Percentiles rank a stretch among this genome's conserved stretches.
Conservation (phyloP, 1,140 invertebrate species). For the Brachionus calyciflorus region DNA sequence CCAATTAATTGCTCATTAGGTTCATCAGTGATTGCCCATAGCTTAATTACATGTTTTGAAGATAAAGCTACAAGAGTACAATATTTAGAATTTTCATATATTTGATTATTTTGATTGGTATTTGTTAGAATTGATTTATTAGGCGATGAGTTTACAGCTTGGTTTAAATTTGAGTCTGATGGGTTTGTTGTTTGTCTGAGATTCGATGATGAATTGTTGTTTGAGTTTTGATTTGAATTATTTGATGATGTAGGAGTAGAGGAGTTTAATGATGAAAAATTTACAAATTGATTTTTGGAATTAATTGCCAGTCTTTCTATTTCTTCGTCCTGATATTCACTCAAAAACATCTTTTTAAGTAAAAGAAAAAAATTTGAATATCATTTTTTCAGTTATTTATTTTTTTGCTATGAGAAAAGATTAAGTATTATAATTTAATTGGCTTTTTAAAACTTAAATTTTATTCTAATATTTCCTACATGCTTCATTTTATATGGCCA, state of each 20-base stretch:
- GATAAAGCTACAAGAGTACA: slow-evolving; percentile 15
- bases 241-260: no score
- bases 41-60: slow-evolving; percentile 62
- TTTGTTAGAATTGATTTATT: neutral
- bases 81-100: slow-evolving; percentile 11
- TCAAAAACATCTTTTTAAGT: slow-evolving; percentile 57
- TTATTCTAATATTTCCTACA: no score
- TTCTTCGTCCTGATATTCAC: slow-evolving; percentile 79
- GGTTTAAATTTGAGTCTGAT: neutral
- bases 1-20: slow-evolving; percentile 60
- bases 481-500: no score
- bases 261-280: slow-evolving; percentile 47
- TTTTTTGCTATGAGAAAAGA: no score
- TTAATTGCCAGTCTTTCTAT: slow-evolving; percentile 91
- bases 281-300: slow-evolving; percentile 75
- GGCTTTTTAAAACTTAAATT: no score
- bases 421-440: no score
- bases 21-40: slow-evolving; percentile 82
- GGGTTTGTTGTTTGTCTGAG: neutral
- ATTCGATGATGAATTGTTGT: neutral
- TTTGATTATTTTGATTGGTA: neutral
- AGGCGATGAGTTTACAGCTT: neutral
- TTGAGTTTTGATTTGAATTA: no score
- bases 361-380: no score
- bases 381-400: no score